Evolutionary conservation across 2,888 invertebrate genomes (phyloP).

Genomic region (Eupsilia transversa): DNA sequence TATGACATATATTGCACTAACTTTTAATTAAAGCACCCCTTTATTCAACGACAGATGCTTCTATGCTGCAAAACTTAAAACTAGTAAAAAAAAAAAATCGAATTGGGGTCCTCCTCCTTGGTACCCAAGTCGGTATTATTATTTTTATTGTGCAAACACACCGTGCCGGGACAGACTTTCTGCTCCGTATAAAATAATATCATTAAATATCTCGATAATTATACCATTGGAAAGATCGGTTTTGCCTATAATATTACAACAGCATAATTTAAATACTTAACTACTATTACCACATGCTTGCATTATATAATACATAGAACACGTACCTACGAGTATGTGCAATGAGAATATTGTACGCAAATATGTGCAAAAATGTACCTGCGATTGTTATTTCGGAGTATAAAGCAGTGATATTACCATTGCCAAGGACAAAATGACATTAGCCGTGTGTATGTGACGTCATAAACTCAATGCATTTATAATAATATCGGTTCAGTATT

Average conservation of each 20-base stretch:
- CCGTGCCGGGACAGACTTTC: not conserved
- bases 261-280: conserved; percentile 4
- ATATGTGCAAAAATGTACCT: conserved; percentile 12
- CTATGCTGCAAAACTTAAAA: not conserved
- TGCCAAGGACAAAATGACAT: conserved; percentile 52
- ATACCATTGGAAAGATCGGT: not conserved
- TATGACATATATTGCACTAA: too few relatives aligned
- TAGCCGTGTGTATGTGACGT: conserved; percentile 16
- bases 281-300: not conserved
- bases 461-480: not conserved
- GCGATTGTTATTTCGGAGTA: conserved; percentile 6
- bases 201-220: not conserved
- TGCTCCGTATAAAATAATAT: not conserved
- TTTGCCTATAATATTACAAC: too few relatives aligned
- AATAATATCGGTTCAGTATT: not conserved
- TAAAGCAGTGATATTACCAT: conserved; percentile 16
- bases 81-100: too few relatives aligned
- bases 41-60: not conserved
- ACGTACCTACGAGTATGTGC: not conserved
- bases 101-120: too few relatives aligned
- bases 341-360: conserved; percentile 19
- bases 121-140: too few relatives aligned
- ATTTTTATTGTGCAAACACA: not conserved
- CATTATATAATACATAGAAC: conserved; percentile 19
- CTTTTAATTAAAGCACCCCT: not conserved